Evolutionary conservation across 1,140 invertebrate genomes (phyloP).

Genomic region (Bemisia tabaci): DNA sequence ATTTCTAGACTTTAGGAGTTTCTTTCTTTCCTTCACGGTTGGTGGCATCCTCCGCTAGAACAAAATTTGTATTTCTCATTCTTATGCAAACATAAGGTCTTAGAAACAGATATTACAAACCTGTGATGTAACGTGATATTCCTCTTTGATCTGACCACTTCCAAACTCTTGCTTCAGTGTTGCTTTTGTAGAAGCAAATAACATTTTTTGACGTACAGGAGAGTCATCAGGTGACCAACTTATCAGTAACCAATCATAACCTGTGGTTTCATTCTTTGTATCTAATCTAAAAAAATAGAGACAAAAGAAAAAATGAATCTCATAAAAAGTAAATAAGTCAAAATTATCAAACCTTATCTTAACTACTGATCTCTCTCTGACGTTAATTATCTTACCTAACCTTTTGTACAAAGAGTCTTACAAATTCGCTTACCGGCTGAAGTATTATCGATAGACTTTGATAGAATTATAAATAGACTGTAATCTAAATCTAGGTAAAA

Average conservation of each 20-base stretch:
- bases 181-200: constrained; percentile 96
- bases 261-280: constrained; percentile 55
- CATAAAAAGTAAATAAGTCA: constrained; percentile 8
- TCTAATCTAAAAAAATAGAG: constrained; percentile 63
- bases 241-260: constrained; percentile 88
- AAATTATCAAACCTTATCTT: not conserved
- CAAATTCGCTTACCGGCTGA: no score
- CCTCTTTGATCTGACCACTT: constrained; percentile 74
- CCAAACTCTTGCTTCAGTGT: constrained; percentile 96
- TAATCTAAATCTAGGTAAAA: no score
- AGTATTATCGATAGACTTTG: no score
- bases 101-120: no score
- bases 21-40: no score
- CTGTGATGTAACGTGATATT: constrained; percentile 69
- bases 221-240: constrained; percentile 89
- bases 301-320: constrained; percentile 26
- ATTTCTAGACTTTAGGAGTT: no score
- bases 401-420: no score
- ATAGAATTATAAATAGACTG: no score
- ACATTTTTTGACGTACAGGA: constrained; percentile 88
- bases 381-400: no score
- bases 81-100: no score
- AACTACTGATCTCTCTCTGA: not conserved
- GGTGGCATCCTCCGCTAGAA: no score
- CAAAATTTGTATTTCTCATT: no score